Evolutionary conservation across 2,888 invertebrate genomes (phyloP).

Genomic region (Polyommatus icarus): DNA sequence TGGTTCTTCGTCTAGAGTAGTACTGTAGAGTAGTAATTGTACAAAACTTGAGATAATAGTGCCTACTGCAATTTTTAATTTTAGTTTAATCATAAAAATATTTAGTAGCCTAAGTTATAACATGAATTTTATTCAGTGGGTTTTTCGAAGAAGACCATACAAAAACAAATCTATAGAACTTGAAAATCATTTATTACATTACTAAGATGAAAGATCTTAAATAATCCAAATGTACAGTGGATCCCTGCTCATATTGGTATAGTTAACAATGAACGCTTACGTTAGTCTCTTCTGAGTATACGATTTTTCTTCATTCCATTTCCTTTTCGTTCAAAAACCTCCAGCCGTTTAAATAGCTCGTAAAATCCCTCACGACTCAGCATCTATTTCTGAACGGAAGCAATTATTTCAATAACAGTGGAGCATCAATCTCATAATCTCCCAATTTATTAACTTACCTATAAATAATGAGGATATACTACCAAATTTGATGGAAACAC

Average conservation of each 20-base stretch:
- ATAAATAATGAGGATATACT: background rate
- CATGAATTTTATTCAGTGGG: too few species aligned
- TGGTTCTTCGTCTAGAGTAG: background rate
- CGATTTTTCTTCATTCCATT: background rate
- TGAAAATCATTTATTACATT: too few species aligned
- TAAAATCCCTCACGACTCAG: background rate
- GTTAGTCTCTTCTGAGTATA: background rate
- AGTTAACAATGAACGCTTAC: too few species aligned
- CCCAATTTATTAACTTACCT: background rate
- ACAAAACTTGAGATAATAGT: background rate
- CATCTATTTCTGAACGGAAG: slow-evolving; percentile 7
- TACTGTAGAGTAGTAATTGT: background rate
- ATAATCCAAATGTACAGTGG: too few species aligned
- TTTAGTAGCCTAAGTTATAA: too few species aligned
- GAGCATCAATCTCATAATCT: slow-evolving; percentile 5
- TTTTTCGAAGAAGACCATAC: too few species aligned
- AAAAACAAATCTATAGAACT: too few species aligned
- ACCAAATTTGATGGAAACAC: background rate
- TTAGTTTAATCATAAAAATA: too few species aligned
- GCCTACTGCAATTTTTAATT: too few species aligned
- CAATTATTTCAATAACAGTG: slow-evolving; percentile 8
- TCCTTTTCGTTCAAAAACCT: background rate
- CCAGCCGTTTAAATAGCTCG: background rate
- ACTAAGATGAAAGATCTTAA: too few species aligned
- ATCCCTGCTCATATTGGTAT: too few species aligned